Evolutionary conservation across 2,888 invertebrate species (phyloP), one percentile per base, ranked within the genome.

Genomic region (Allygus modestus): DNA sequence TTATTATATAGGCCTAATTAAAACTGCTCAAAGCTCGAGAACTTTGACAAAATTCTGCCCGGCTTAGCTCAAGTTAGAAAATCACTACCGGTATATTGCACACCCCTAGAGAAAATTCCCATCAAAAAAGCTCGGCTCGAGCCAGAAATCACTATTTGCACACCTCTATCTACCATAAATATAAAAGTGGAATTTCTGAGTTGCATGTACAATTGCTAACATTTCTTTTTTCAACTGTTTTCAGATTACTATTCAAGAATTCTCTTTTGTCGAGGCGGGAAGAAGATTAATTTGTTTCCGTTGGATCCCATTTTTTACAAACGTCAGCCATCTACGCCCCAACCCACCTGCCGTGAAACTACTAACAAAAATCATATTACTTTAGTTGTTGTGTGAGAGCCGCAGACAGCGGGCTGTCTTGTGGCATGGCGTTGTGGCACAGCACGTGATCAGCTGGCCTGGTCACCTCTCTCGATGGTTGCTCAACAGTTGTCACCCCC

Each of bases 251-350:
- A 61, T 65, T 65, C 65, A 41, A 82, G 37, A 37, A 82, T 41
- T 65, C 61, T 82, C 65, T 28, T 65, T 82, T 41, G 65, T 41
- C 81, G 58, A 65, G 41, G 61, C 81, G 81, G 81, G 81, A 65
- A 65, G 65, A 82, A 82, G 41, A 75, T 41, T 23, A 37, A 61
- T 41, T 65, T 82, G 26, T 82, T 82, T 82, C 81, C 65, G 65
- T 82, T 82, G 54, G 41, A 82, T 17, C 81, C 81, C 65, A 65
- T 82, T 82, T 82, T 82, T 65, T 82, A 82, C 81, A 51, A 81
- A 61, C 81, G 65, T 82, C 37, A 82, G 31, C 81, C 65, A 43
- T 82, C 65, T 82, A 41, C 81, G 33, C 61, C 54, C 65, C 33
- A 41, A 37, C 81, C 81, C 81, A 82, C 37, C 81, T 81, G 81